Evolutionary conservation across 2,797 vertebrate species (phyloP), one percentile per base, ranked within the genome.

Genomic region (Syncerus caffer): DNA sequence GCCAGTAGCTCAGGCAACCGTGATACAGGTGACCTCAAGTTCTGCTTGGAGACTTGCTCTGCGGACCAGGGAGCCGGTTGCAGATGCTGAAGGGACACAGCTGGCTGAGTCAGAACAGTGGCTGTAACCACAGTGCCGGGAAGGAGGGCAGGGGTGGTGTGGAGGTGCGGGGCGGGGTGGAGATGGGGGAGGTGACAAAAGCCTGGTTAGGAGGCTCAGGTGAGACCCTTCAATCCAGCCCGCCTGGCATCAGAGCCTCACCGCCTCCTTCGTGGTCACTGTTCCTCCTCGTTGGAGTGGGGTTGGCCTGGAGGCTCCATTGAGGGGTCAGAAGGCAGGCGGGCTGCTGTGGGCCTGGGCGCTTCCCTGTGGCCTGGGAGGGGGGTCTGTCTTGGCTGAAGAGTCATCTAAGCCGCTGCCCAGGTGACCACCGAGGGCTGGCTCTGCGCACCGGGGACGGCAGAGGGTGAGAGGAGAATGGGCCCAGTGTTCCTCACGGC

Each of bases 361-460:
- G 1, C 50, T 50, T 50, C 38, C 25, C 2, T 3, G 45, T 3
- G 13, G 47, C n/a, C 6, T 31, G 57, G 21, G 15, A 53, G 45
- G 11, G 11, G 27, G 14, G 15, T 71, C 55, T 23, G 42, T 25
- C 47, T 19, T 51, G 51, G 42, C 42, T 34, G 74, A n/a, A 17
- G 11, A 42, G 42, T 62, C 27, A 1, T 62, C 38, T 12, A 9
- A 71, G 42, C 23, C 0, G 13, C 57, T 27, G 13, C 34, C 62
- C 25, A 6, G 86, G 23, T 25, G 57, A 29, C 55, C 82, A 0
- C 55, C 2, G 0, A 1, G 11, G 58, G 31, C 78, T 23, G 58
- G 53, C 90, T 58, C 51, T 14, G 0, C 1, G 0, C 17, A 0
- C 57, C 1, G 14, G 17, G 51, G 67, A 38, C 0, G 0, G 0